phyloP scores from a whole-genome alignment of 37 sponge, comb jelly and placozoan genomes.

The Tethya wilhelma region DNA sequence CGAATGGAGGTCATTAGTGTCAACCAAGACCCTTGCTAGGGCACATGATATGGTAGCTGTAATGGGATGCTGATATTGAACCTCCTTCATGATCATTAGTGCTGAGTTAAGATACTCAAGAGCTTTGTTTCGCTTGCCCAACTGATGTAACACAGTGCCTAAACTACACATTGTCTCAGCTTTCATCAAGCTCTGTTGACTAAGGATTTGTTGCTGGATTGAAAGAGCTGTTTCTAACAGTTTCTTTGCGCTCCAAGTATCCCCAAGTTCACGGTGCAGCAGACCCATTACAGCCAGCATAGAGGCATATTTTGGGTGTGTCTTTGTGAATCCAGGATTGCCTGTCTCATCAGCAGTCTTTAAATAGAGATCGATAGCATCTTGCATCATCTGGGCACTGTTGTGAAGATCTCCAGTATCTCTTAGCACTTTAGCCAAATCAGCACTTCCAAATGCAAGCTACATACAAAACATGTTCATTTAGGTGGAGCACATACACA shows the following conservation, averaged over 20 bases:
- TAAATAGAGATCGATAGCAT: not conserved
- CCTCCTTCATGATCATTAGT: not conserved
- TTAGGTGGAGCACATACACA: not conserved
- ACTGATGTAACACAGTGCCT: not conserved
- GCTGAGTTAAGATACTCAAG: not conserved
- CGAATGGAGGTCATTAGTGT: not conserved
- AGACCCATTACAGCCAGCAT: not conserved
- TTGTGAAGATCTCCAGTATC: not conserved
- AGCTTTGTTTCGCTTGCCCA: not conserved
- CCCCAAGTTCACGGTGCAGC: not conserved
- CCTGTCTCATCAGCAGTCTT: not conserved
- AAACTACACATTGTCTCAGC: not conserved
- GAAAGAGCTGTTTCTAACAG: not conserved
- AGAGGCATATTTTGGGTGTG: not conserved
- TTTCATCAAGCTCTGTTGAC: not conserved
- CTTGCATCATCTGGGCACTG: not conserved
- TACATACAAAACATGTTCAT: not conserved
- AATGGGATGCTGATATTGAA: not conserved
- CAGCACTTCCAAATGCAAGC: not conserved
- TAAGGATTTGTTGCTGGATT: not conserved
- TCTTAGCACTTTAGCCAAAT: not conserved
- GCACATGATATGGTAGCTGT: not conserved
- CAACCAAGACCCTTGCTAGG: not conserved
- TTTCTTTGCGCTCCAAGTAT: not conserved
- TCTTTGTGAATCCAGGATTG: not conserved